Evolutionary conservation across 2,113 vertebrate genomes (phyloP).

Genomic region (Sus scrofa): T2T-Sscrofa CM000813.6:30618001-30618500

Average conservation of each 20-base stretch:
- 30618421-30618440: too few relatives aligned
- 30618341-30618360: too few relatives aligned
- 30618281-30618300: neutral
- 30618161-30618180: neutral
- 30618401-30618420: too few relatives aligned
- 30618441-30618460: too few relatives aligned
- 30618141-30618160: neutral
- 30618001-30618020: neutral
- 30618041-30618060: neutral
- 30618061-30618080: neutral
- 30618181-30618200: neutral
- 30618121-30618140: neutral
- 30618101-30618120: neutral
- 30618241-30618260: neutral
- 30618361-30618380: too few relatives aligned
- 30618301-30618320: constrained; percentile 23
- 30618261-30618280: neutral
- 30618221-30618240: neutral
- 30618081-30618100: neutral
- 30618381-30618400: too few relatives aligned
- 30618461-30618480: too few relatives aligned
- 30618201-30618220: neutral
- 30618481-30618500: too few relatives aligned
- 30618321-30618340: too few relatives aligned
- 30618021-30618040: neutral